phyloP scores from a whole-genome alignment of 1,140 invertebrate genomes.

The Bactericera cockerelli region DNA sequence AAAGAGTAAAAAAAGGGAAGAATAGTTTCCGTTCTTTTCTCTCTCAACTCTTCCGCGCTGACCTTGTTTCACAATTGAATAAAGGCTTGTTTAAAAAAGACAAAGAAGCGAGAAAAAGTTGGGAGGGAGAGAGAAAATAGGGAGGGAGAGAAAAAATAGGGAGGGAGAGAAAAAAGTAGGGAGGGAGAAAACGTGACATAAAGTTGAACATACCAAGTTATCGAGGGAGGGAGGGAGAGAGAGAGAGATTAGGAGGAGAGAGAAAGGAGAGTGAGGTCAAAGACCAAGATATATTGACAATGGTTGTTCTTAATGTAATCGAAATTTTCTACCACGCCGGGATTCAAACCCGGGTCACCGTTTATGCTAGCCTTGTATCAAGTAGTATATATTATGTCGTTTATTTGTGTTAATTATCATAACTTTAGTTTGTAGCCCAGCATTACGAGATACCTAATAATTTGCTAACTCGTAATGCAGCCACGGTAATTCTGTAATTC shows the following conservation, averaged over 20 bases:
- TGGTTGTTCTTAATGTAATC: too few species aligned
- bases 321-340: too few species aligned
- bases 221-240: neutral
- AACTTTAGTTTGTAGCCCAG: too few species aligned
- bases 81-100: conserved; percentile 2
- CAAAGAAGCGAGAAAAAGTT: neutral
- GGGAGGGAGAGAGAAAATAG: neutral
- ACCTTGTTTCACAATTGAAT: neutral
- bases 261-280: neutral
- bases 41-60: neutral
- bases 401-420: too few species aligned
- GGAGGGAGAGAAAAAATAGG: neutral
- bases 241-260: neutral
- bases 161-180: neutral
- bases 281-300: too few species aligned
- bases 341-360: too few species aligned
- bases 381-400: too few species aligned
- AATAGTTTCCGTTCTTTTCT: neutral
- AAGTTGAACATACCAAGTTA: neutral
- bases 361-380: too few species aligned
- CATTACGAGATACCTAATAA: too few species aligned
- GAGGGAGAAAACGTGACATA: neutral
- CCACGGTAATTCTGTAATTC: too few species aligned
- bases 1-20: neutral
- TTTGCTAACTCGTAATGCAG: too few species aligned